These are phyloP conservation scores for Hylia prasina DNA, from an alignment of 2,113 vertebrate species.

Conservation along the genomic window DNA sequence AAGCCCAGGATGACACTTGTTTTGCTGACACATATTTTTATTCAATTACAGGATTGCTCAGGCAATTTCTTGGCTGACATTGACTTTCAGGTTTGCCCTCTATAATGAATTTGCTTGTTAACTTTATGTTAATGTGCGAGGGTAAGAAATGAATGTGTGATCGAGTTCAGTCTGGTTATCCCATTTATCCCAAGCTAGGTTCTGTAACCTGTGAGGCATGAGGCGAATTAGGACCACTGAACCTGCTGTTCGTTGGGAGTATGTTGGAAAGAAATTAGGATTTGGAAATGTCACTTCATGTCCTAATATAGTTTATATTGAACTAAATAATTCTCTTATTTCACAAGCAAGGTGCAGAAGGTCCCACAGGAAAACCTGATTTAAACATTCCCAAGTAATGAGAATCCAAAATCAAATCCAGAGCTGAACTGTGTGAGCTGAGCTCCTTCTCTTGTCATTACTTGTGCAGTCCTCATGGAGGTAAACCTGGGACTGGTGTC, in stretches of 20 bases:
- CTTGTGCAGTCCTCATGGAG: not conserved
- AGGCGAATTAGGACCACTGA: not conserved
- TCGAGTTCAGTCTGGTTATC: not conserved
- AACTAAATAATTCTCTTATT: not conserved
- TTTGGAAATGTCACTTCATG: not conserved
- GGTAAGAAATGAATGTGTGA: not conserved
- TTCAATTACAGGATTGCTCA: not conserved
- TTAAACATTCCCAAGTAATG: accelerated
- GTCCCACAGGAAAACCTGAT: not conserved
- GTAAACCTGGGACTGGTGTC: not conserved
- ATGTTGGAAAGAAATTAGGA: not conserved
- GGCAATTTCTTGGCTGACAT: not conserved
- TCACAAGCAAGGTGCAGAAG: not conserved
- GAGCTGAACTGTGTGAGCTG: not conserved
- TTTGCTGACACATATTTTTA: not conserved
- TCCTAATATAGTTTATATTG: not conserved
- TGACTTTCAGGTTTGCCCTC: conserved; percentile 7
- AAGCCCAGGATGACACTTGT: not conserved
- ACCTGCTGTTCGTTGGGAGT: not conserved
- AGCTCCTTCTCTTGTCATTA: not conserved
- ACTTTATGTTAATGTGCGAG: not conserved
- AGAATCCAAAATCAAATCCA: not conserved
- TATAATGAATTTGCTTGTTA: not conserved
- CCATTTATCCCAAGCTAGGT: not conserved
- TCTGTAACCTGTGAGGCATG: not conserved